Percentiles rank a stretch among this genome's conserved stretches.
phyloP scores from a whole-genome alignment of 2,797 vertebrate genomes.

The Cuniculus paca region DNA sequence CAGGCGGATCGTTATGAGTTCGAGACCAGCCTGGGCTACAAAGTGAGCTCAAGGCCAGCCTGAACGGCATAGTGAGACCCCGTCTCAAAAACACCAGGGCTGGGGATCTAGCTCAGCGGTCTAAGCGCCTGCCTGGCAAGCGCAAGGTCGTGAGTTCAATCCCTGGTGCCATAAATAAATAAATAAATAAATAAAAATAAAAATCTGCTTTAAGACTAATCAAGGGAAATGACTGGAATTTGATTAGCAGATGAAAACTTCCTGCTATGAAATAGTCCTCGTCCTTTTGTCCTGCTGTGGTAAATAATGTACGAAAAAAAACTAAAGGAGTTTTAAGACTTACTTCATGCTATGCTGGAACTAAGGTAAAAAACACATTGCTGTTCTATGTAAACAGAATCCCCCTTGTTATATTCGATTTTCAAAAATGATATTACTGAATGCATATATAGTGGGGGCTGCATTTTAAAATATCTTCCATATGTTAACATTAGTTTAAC shows the following conservation, averaged over 20 bases:
- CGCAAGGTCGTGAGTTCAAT: too few species aligned
- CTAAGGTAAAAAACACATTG: slow-evolving; percentile 10
- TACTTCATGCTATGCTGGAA: slow-evolving; percentile 10
- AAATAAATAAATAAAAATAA: too few species aligned
- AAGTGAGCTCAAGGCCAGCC: too few species aligned
- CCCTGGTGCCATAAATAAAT: too few species aligned
- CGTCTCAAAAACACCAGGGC: too few species aligned
- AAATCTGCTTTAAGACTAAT: slow-evolving; percentile 44
- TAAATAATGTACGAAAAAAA: background rate
- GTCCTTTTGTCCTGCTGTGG: slow-evolving; percentile 6
- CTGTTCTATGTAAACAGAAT: slow-evolving; percentile 43
- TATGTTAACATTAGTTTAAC: background rate
- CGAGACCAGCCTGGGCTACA: too few species aligned
- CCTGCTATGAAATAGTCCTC: background rate
- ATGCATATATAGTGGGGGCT: background rate
- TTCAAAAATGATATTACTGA: slow-evolving; percentile 39
- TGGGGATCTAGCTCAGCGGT: too few species aligned
- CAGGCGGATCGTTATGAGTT: too few species aligned
- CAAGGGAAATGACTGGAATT: background rate
- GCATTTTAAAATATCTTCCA: background rate
- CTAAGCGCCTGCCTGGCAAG: too few species aligned
- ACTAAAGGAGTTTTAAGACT: slow-evolving; percentile 27
- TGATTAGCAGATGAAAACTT: slow-evolving; percentile 7
- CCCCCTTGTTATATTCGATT: slow-evolving; percentile 3
- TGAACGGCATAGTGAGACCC: too few species aligned